phyloP scores from a whole-genome alignment of 2,113 vertebrate species.

The Sylvietta virens region DNA sequence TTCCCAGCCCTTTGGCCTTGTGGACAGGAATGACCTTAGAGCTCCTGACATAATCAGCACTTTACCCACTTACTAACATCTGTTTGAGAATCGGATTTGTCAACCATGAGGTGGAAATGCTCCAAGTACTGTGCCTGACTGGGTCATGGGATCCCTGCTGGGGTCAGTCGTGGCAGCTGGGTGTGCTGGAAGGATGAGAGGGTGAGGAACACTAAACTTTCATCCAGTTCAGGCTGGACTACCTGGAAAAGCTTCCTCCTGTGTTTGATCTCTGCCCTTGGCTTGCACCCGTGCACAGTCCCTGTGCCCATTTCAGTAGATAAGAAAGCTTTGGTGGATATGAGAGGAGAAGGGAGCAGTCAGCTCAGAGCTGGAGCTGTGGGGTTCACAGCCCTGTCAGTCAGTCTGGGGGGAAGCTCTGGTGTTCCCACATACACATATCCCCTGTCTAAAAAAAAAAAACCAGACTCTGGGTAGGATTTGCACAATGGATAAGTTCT shows the following conservation, averaged over 20 bases:
- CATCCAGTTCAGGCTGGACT: not conserved
- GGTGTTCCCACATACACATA: not conserved
- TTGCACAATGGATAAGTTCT: not conserved
- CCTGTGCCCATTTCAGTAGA: not conserved
- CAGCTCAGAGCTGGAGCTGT: not conserved
- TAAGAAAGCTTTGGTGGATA: not conserved
- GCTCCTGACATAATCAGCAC: not conserved
- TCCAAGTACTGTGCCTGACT: fast-evolving
- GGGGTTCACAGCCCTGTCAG: not conserved
- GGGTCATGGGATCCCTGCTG: not conserved
- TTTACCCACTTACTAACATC: not conserved
- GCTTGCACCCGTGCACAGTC: fast-evolving
- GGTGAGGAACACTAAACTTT: not conserved
- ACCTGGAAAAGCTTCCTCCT: not conserved
- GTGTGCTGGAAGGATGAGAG: not conserved
- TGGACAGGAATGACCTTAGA: not conserved
- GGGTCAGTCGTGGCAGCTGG: not conserved
- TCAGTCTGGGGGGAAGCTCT: not conserved
- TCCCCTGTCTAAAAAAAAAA: not conserved
- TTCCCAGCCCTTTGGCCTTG: not conserved
- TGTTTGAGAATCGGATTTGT: not conserved
- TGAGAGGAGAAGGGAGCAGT: not conserved
- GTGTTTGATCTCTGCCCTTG: not conserved
- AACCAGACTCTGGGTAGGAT: not conserved
- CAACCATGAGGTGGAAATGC: not conserved